phyloP scores from a whole-genome alignment of 1,140 invertebrate species.

The Brachionus rubens region DNA sequence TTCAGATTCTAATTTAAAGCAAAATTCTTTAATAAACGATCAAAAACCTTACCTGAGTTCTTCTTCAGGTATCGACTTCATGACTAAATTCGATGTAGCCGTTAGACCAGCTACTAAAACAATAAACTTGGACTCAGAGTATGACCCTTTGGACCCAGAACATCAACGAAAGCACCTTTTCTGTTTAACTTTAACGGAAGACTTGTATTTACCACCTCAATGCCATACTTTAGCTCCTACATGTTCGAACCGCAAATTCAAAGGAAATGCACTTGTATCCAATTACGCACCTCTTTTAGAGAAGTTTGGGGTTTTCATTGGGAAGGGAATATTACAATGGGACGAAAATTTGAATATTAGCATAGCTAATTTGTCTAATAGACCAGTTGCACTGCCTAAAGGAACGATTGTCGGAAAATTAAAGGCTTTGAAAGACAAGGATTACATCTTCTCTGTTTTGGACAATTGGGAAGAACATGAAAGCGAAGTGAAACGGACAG shows the following conservation, averaged over 20 bases:
- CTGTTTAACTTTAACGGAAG: background rate
- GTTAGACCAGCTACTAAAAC: slow-evolving; percentile 6
- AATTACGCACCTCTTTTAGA: background rate
- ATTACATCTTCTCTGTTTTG: too few species aligned
- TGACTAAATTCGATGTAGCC: background rate
- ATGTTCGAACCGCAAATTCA: background rate
- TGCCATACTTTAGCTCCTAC: background rate
- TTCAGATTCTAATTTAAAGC: too few species aligned
- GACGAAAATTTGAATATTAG: too few species aligned
- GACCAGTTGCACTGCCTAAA: too few species aligned
- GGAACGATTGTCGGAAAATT: too few species aligned
- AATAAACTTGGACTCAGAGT: background rate
- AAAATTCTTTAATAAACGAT: too few species aligned
- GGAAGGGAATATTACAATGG: too few species aligned
- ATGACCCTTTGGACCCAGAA: background rate
- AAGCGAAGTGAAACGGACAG: too few species aligned
- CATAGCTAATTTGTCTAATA: too few species aligned
- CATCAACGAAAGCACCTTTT: background rate
- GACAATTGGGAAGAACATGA: too few species aligned
- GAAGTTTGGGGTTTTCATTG: background rate
- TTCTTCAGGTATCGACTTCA: background rate
- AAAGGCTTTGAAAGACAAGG: too few species aligned
- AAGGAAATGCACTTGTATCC: background rate
- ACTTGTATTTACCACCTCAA: background rate
- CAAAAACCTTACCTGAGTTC: too few species aligned